phyloP scores from a whole-genome alignment of 2,113 vertebrate species.

The Prunella fulvescens region DNA sequence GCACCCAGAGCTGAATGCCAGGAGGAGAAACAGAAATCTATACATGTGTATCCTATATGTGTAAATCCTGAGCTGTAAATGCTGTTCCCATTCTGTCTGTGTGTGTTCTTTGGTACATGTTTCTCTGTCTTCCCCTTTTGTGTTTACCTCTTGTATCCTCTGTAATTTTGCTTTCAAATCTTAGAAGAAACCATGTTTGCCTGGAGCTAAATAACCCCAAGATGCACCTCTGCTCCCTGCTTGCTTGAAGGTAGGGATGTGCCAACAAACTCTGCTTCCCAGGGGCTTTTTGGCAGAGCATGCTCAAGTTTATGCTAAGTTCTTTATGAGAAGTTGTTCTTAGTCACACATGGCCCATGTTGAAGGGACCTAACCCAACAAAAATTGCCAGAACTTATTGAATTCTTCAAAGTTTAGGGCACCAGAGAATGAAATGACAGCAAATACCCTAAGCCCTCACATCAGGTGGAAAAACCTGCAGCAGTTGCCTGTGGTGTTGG shows the following conservation, averaged over 20 bases:
- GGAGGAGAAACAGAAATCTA: background rate
- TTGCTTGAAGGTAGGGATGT: background rate
- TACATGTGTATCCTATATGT: background rate
- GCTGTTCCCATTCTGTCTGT: background rate
- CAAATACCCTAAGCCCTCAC: background rate
- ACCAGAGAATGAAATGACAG: background rate
- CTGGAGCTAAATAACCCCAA: background rate
- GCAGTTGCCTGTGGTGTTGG: background rate
- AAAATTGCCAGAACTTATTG: background rate
- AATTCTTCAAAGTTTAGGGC: background rate
- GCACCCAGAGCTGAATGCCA: background rate
- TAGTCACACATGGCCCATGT: background rate
- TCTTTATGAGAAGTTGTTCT: background rate
- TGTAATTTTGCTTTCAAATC: background rate
- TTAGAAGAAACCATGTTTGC: background rate
- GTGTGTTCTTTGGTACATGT: rapidly evolving
- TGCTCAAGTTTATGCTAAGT: background rate
- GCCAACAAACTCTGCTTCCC: background rate
- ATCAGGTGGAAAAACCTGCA: background rate
- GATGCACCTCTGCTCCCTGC: background rate
- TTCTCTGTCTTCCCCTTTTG: background rate
- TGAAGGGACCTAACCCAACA: background rate
- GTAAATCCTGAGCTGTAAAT: background rate
- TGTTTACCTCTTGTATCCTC: background rate
- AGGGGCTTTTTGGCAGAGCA: background rate